Evolutionary conservation across 2,888 invertebrate genomes (phyloP).

Genomic region (Ophraella communa): DNA sequence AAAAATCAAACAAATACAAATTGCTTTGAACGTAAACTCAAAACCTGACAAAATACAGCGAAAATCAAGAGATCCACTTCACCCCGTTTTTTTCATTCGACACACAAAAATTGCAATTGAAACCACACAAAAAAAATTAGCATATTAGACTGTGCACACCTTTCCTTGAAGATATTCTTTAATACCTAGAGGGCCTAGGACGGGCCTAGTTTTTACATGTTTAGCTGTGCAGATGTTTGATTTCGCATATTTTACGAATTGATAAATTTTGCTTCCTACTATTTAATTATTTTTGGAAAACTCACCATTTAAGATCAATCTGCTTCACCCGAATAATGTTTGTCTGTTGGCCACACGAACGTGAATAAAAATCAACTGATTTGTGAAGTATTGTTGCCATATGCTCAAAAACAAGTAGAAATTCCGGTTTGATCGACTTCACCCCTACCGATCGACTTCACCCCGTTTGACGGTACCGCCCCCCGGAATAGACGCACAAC

Average conservation of each 20-base stretch:
- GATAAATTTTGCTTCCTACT: too few relatives aligned
- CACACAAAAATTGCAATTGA: background rate
- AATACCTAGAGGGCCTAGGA: too few relatives aligned
- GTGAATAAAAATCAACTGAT: too few relatives aligned
- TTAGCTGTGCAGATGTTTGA: conserved; percentile 10
- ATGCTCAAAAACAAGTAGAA: background rate
- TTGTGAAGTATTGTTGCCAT: too few relatives aligned
- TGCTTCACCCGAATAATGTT: too few relatives aligned
- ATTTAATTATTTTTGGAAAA: too few relatives aligned
- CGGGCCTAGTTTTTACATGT: too few relatives aligned
- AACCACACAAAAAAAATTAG: background rate
- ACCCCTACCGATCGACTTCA: background rate
- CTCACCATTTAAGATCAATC: too few relatives aligned
- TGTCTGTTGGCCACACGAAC: too few relatives aligned
- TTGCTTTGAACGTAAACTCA: background rate
- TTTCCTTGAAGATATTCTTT: too few relatives aligned
- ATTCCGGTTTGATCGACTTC: background rate
- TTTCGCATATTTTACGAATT: too few relatives aligned
- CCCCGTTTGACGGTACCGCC: background rate
- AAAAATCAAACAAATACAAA: background rate
- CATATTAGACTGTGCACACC: conserved; percentile 25
- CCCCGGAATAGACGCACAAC: too few relatives aligned
- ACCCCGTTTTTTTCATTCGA: background rate
- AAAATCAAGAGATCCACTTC: background rate
- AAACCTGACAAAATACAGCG: background rate